Evolutionary conservation across 2,113 vertebrate genomes (phyloP).

Genomic region (Lynx canadensis): DNA sequence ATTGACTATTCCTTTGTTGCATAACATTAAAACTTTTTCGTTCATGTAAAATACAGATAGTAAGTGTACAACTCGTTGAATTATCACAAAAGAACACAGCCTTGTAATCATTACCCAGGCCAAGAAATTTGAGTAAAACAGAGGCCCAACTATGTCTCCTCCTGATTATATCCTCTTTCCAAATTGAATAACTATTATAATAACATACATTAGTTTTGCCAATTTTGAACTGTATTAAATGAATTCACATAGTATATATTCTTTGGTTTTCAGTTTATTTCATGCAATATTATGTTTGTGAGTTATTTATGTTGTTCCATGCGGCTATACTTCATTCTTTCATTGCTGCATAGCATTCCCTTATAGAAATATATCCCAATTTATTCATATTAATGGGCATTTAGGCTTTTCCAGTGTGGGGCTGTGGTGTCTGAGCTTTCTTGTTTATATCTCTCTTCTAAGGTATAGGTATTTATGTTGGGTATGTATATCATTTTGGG

Average conservation of each 20-base stretch:
- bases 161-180: neutral
- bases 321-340: neutral
- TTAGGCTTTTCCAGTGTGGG: slow-evolving; percentile 5
- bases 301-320: neutral
- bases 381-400: slow-evolving; percentile 26
- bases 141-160: neutral
- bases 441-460: neutral
- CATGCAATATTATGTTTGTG: neutral
- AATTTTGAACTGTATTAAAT: neutral
- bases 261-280: neutral
- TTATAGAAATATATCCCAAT: neutral
- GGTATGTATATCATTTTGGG: neutral
- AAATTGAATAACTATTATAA: neutral
- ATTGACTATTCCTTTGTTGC: neutral
- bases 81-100: neutral
- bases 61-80: neutral
- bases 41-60: neutral
- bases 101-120: neutral
- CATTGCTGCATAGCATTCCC: neutral
- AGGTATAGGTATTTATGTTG: neutral
- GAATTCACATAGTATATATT: neutral
- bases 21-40: neutral
- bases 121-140: slow-evolving; percentile 27
- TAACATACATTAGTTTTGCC: neutral
- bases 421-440: neutral